A percentile compares a stretch with the other conserved stretches of the same genome.
phyloP scores from a whole-genome alignment of 2,888 invertebrate genomes.

The Aphodius granarius region DNA sequence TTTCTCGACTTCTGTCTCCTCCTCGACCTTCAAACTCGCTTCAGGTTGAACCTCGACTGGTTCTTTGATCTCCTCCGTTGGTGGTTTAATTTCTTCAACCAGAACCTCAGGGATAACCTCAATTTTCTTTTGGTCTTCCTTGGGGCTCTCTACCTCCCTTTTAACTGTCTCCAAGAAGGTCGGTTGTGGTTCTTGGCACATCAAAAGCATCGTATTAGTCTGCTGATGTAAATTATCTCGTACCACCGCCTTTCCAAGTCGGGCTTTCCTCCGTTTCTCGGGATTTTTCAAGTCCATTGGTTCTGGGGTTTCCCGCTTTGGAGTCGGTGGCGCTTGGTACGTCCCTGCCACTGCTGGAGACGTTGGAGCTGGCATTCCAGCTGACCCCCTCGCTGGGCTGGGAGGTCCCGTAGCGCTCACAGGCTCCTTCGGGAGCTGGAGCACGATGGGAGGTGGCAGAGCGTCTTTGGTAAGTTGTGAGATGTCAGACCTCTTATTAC shows the following conservation, averaged over 20 bases:
- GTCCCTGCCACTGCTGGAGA: constrained; percentile 55
- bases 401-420: constrained; percentile 63
- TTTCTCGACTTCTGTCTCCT: constrained; percentile 14
- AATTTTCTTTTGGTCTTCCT: constrained; percentile 44
- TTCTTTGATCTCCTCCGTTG: not conserved
- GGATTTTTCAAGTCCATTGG: constrained; percentile 36
- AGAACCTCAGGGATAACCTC: constrained; percentile 29
- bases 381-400: constrained; percentile 70
- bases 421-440: constrained; percentile 57
- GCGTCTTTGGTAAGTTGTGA: constrained; percentile 51
- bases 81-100: constrained; percentile 21
- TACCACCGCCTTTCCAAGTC: constrained; percentile 69
- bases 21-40: constrained; percentile 16
- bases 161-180: constrained; percentile 45
- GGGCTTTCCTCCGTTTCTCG: constrained; percentile 57
- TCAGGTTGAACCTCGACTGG: not conserved
- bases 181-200: constrained; percentile 49
- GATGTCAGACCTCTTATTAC: constrained; percentile 73
- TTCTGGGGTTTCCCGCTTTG: constrained; percentile 42
- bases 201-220: constrained; percentile 58
- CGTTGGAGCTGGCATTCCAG: constrained; percentile 66
- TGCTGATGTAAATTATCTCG: constrained; percentile 56
- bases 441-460: constrained; percentile 54
- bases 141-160: constrained; percentile 53
- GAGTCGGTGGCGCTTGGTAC: constrained; percentile 49